Evolutionary conservation across 1,140 invertebrate species (phyloP).

Genomic region (Lepidurus arcticus): DNA sequence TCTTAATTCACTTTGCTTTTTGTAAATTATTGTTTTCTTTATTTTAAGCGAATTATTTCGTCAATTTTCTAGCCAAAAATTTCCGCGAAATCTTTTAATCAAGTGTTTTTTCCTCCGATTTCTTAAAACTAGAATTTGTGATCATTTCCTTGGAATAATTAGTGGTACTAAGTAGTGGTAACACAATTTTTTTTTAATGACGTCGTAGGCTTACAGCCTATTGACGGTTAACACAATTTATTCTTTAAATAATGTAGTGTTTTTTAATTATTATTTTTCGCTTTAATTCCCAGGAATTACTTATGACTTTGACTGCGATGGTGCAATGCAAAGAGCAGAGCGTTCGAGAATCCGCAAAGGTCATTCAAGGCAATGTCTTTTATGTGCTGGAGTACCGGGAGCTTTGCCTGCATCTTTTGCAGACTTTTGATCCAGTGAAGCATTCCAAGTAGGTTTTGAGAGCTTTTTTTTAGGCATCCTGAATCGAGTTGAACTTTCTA

Average conservation of each 20-base stretch:
- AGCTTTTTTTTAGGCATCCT: slow-evolving; percentile 37
- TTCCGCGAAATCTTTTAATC: too few species aligned
- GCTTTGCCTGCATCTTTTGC: slow-evolving; percentile 69
- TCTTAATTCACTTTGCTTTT: not conserved
- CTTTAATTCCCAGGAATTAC: slow-evolving; percentile 47
- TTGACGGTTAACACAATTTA: not conserved
- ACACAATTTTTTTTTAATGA: not conserved
- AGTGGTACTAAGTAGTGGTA: too few species aligned
- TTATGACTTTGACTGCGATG: slow-evolving; percentile 70
- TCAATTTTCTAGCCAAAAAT: too few species aligned
- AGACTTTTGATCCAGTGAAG: slow-evolving; percentile 75
- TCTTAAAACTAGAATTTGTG: too few species aligned
- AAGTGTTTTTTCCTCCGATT: too few species aligned
- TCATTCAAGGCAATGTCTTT: slow-evolving; percentile 87
- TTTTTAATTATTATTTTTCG: slow-evolving; percentile 33
- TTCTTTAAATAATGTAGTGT: slow-evolving; percentile 29
- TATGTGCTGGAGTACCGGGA: slow-evolving; percentile 92
- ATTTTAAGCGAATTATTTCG: too few species aligned
- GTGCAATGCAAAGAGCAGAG: slow-evolving; percentile 61
- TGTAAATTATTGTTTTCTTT: not conserved
- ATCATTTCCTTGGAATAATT: too few species aligned
- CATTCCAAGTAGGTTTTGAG: slow-evolving; percentile 64
- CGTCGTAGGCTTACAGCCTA: too few species aligned
- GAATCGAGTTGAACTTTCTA: too few species aligned
- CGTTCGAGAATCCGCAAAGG: slow-evolving; percentile 68